Evolutionary conservation across 1,140 invertebrate species (phyloP).

Genomic region (Conus betulinus): DNA sequence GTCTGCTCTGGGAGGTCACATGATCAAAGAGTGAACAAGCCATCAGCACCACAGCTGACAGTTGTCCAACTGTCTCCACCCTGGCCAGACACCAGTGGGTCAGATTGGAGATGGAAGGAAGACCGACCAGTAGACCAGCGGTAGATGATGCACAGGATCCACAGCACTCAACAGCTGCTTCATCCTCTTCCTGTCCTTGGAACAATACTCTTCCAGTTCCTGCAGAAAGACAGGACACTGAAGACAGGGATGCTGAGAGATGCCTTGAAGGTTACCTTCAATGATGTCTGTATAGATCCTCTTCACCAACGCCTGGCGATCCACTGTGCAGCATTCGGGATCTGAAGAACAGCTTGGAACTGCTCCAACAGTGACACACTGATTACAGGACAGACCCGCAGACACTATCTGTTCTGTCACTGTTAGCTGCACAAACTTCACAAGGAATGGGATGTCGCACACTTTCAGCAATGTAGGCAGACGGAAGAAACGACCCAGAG

Average conservation of each 20-base stretch:
- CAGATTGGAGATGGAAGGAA: neutral
- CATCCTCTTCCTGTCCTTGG: neutral
- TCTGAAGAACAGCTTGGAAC: neutral
- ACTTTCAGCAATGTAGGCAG: constrained; percentile 25
- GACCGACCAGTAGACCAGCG: constrained; percentile 24
- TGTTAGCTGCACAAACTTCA: neutral
- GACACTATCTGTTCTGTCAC: neutral
- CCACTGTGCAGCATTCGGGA: neutral
- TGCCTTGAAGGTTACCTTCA: neutral
- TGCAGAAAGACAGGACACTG: neutral
- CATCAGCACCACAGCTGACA: neutral
- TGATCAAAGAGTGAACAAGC: neutral
- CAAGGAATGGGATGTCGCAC: constrained; percentile 19
- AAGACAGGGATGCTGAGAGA: constrained; percentile 27
- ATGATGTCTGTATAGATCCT: neutral
- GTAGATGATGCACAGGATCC: neutral
- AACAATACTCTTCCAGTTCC: neutral
- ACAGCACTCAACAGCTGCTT: neutral
- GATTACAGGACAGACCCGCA: neutral
- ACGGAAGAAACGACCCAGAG: constrained; percentile 2
- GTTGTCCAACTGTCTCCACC: neutral
- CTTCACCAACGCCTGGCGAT: neutral
- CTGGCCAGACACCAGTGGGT: neutral
- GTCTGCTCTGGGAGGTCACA: neutral
- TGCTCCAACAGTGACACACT: neutral